phyloP scores from a whole-genome alignment of 2,888 invertebrate species.

The Electrophaes corylata region DNA sequence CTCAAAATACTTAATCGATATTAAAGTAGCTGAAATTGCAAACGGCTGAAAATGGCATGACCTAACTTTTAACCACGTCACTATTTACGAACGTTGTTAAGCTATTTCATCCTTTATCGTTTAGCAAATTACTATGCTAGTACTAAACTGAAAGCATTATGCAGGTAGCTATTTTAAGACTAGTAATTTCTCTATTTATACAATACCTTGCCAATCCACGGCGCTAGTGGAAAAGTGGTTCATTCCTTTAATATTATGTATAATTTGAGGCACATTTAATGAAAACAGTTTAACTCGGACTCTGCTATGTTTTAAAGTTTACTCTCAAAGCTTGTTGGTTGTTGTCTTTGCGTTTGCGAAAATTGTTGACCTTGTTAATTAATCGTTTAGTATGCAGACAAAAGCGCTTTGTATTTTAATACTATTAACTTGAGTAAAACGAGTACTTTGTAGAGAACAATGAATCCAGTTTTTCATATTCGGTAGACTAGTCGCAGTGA shows the following conservation, averaged over 20 bases:
- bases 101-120: not conserved
- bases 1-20: not conserved
- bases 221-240: constrained; percentile 12
- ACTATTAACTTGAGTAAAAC: constrained; percentile 31
- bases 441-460: constrained; percentile 30
- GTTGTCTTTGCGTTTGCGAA: constrained; percentile 62
- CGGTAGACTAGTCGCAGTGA: constrained; percentile 37
- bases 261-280: constrained; percentile 55
- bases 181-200: constrained; percentile 8
- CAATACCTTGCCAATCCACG: constrained; percentile 17
- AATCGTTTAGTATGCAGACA: constrained; percentile 77
- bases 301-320: constrained; percentile 58
- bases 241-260: constrained; percentile 46
- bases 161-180: constrained; percentile 7
- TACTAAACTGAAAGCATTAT: constrained; percentile 7
- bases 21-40: not conserved
- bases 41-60: not conserved
- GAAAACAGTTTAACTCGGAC: constrained; percentile 57
- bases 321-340: constrained; percentile 55
- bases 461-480: constrained; percentile 48
- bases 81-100: not conserved
- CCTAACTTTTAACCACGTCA: not conserved
- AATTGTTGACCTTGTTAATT: constrained; percentile 77
- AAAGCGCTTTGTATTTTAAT: constrained; percentile 53
- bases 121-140: constrained; percentile 8